Base-by-base conservation (phyloP, 2,113 vertebrate species). In the Sapajus apella region DNA sequence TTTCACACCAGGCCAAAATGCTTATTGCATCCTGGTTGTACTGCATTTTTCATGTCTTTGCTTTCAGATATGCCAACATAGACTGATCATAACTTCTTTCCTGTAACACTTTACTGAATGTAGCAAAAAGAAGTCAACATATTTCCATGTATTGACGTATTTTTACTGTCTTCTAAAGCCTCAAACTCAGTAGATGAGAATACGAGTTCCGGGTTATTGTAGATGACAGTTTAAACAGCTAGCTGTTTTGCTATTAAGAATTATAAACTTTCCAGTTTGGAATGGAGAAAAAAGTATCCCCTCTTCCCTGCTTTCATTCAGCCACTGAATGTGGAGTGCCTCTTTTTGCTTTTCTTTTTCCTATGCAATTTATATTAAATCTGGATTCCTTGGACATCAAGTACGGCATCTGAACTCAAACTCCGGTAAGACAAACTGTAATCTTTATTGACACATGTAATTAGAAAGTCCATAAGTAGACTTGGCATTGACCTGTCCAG, bases 291-390 rank as follows among this genome's bases (percentile, higher is more conserved):
- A 30, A 30, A 12, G 10, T 8, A 5, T 0, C 1, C 3, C 13
- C 43, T 10, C 3, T 13, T 35, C 21, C 16, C 55, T 45, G 37
- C 9, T 50, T 66, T 88, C 37, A 5, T 9, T 32, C 8, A 25
- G 20, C 20, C 2, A 0, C 20, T 18, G 23, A 23, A 14, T 9
- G 3, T 3, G 13, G 32, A 45, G 27, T 6, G 21, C n/a, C 21
- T 5, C 21, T 27, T 61, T 56, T 40, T 50, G 12, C 32, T 50
- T 23, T 58, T 76, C n/a, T 50, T 92, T 52, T 14, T 58, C 37
- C 10, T 4, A 14, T 9, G 37, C 6, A 50, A 2, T 5, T 14
- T 16, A 3, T 9, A 30, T 43, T 16, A 2, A 2, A 23, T 55
- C 10, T 61, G 37, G 18, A 64, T 47, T 35, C 35, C 30, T 35